These are phyloP conservation scores for Chionoecetes opilio DNA, from an alignment of 1,140 invertebrate genomes.

Conservation along the genomic window DNA sequence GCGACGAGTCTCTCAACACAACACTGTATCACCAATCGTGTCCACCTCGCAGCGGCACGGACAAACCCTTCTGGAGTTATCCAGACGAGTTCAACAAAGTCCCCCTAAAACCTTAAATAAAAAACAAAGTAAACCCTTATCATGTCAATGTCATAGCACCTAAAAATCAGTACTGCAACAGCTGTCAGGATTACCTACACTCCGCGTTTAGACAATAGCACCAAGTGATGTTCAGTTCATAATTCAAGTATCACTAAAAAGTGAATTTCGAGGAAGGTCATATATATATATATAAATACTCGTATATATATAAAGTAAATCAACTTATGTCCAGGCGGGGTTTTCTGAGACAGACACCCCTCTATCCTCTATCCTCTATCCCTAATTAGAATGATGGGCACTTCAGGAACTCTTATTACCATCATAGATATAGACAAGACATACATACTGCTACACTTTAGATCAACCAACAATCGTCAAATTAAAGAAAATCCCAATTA, in stretches of 20 bases:
- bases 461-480: constrained; percentile 69
- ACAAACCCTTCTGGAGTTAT: constrained; percentile 74
- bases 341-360: not conserved
- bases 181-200: constrained; percentile 62
- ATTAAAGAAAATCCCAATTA: constrained; percentile 34
- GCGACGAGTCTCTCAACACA: too few relatives aligned
- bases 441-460: constrained; percentile 59
- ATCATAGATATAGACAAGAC: constrained; percentile 60
- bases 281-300: constrained; percentile 2
- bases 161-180: constrained; percentile 69
- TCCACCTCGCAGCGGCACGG: constrained; percentile 50
- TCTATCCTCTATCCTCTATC: constrained; percentile 58
- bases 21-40: constrained; percentile 50
- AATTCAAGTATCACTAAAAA: constrained; percentile 18
- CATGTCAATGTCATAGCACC: constrained; percentile 67
- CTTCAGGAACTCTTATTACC: constrained; percentile 74
- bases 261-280: not conserved
- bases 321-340: not conserved
- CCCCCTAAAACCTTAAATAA: constrained; percentile 55
- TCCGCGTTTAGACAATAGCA: constrained; percentile 68
- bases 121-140: constrained; percentile 45
- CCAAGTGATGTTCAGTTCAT: constrained; percentile 60
- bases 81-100: constrained; percentile 40
- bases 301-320: not conserved
- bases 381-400: constrained; percentile 66